Evolutionary conservation across 2,797 vertebrate genomes (phyloP).

Genomic region (Poeciliopsis gracilis): DNA sequence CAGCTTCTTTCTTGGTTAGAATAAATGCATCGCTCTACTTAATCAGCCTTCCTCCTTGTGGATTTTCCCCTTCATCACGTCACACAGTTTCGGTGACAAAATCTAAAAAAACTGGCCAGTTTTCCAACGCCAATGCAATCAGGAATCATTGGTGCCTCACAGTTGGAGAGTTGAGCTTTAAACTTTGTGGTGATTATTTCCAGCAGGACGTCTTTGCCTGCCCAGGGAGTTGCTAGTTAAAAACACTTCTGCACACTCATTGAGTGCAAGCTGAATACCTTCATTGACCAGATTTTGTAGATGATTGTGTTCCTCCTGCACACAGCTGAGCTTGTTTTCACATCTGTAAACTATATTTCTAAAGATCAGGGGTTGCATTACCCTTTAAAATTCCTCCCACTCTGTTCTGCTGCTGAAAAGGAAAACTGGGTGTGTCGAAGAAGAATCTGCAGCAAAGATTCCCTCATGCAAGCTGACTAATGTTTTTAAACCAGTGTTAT

Average conservation of each 20-base stretch:
- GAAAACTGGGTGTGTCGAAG: conserved; percentile 4
- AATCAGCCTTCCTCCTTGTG: not conserved
- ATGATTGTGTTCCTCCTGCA: not conserved
- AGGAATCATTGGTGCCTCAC: conserved; percentile 25
- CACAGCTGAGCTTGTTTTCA: conserved; percentile 12
- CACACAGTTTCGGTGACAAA: not conserved
- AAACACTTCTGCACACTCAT: conserved; percentile 1
- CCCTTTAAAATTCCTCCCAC: not conserved
- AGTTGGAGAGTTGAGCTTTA: conserved; percentile 8
- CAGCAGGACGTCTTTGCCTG: not conserved
- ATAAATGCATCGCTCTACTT: not conserved
- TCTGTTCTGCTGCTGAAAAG: conserved; percentile 1
- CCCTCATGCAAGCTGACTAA: not conserved
- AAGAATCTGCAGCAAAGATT: conserved; percentile 6
- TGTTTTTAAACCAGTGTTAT: not conserved
- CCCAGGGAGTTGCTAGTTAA: not conserved
- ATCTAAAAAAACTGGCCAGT: conserved; percentile 38
- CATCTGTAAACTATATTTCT: conserved; percentile 11
- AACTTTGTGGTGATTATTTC: conserved; percentile 31
- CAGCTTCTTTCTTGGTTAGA: not conserved
- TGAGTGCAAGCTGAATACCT: not conserved
- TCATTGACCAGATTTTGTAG: not conserved
- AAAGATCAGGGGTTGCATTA: not conserved
- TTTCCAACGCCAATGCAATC: conserved; percentile 12
- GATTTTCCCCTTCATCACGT: not conserved